Percentiles rank a stretch among this genome's conserved stretches.
These are phyloP conservation scores for Cheilinus undulatus DNA, from an alignment of 2,113 vertebrate genomes.

Conservation along the genomic window DNA sequence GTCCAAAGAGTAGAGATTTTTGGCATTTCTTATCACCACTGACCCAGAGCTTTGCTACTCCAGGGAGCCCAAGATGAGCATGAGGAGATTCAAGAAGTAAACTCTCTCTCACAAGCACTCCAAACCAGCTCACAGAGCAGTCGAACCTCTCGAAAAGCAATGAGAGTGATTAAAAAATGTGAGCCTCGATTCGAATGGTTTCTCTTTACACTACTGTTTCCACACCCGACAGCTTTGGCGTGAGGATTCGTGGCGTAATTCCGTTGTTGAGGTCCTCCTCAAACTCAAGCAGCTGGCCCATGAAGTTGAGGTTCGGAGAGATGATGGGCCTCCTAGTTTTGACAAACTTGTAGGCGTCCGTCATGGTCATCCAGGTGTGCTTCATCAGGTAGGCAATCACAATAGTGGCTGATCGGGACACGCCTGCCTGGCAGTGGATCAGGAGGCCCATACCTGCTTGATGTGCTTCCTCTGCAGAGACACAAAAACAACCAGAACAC, in stretches of 20 bases:
- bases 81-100: slow-evolving; percentile 57
- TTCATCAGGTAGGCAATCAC: slow-evolving; percentile 99
- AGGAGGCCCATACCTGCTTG: slow-evolving; percentile 94
- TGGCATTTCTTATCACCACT: slow-evolving; percentile 70
- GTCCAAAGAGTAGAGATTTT: slow-evolving; percentile 74
- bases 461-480: slow-evolving; percentile 94
- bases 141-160: slow-evolving; percentile 21
- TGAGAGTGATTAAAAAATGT: slow-evolving; percentile 34
- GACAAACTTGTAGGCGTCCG: slow-evolving; percentile 98
- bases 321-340: slow-evolving; percentile 98
- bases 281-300: slow-evolving; percentile 98
- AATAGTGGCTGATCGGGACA: slow-evolving; percentile 97
- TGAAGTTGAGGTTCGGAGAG: slow-evolving; percentile 99
- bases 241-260: slow-evolving; percentile 95
- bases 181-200: slow-evolving; percentile 13
- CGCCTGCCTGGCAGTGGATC: slow-evolving; percentile 98
- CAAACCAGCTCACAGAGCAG: slow-evolving; percentile 36
- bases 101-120: slow-evolving; percentile 19
- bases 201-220: slow-evolving; percentile 91
- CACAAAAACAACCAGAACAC: slow-evolving; percentile 21
- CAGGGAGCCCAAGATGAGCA: slow-evolving; percentile 56
- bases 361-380: slow-evolving; percentile 99
- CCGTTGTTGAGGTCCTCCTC: slow-evolving; percentile 99
- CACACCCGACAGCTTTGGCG: slow-evolving; percentile 93
- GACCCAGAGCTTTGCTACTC: slow-evolving; percentile 66